A percentile compares a stretch with the other conserved stretches of the same genome.
phyloP scores from a whole-genome alignment of 2,888 invertebrate genomes.

The Drosophila antonietae region DNA sequence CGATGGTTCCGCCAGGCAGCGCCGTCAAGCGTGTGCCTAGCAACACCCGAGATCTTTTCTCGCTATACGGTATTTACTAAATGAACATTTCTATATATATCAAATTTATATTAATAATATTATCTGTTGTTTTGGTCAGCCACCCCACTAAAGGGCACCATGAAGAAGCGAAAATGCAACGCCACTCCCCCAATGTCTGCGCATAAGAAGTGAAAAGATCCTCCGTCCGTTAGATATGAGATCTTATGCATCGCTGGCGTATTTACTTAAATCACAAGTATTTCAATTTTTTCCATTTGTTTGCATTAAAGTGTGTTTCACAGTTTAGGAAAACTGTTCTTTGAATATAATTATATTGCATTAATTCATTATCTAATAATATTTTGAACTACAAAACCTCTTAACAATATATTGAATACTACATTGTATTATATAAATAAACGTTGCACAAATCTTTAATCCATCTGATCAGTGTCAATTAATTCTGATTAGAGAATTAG shows the following conservation, averaged over 20 bases:
- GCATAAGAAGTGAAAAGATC: constrained; percentile 66
- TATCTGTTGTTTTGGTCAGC: constrained; percentile 52
- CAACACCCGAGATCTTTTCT: constrained; percentile 72
- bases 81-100: neutral
- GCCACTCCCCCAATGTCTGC: constrained; percentile 80
- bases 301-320: constrained; percentile 40
- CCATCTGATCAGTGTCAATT: neutral
- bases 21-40: constrained; percentile 67
- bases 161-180: constrained; percentile 83
- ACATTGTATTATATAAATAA: constrained; percentile 32
- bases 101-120: neutral
- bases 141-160: constrained; percentile 82
- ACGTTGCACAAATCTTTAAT: constrained; percentile 3
- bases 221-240: constrained; percentile 24
- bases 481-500: neutral
- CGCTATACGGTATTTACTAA: constrained; percentile 77
- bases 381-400: constrained; percentile 24
- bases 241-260: constrained; percentile 47
- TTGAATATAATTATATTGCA: constrained; percentile 26
- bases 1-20: constrained; percentile 33
- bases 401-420: constrained; percentile 17
- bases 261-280: constrained; percentile 68
- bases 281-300: constrained; percentile 55
- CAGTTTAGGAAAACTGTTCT: constrained; percentile 19
- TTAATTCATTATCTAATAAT: constrained; percentile 17